Evolutionary conservation across 2,797 vertebrate genomes (phyloP).

Genomic region (Iguana delicatissima): DNA sequence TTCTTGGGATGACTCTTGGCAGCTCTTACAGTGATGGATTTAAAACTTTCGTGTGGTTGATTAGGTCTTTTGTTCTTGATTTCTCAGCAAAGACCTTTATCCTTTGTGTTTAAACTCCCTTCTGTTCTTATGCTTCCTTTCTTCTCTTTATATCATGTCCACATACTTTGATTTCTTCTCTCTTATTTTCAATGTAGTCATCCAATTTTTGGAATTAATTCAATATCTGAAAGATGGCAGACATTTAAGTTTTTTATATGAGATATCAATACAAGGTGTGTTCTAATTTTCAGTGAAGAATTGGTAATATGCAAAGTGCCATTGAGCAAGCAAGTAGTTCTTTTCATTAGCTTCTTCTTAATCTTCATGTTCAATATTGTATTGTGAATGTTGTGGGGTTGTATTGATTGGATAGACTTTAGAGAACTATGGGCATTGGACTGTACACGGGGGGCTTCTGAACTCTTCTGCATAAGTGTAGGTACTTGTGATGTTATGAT

Average conservation of each 20-base stretch:
- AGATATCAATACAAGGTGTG: slow-evolving; percentile 25
- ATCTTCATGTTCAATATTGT: slow-evolving; percentile 23
- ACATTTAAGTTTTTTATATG: slow-evolving; percentile 16
- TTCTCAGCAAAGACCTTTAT: slow-evolving; percentile 48
- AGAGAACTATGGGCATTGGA: not conserved
- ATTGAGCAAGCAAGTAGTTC: not conserved
- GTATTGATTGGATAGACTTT: not conserved
- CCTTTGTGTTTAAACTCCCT: slow-evolving; percentile 53
- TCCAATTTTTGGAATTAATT: slow-evolving; percentile 2
- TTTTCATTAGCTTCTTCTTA: slow-evolving; percentile 25
- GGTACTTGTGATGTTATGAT: not conserved
- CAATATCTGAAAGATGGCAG: slow-evolving; percentile 37
- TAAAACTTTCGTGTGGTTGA: slow-evolving; percentile 47
- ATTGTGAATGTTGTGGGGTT: not conserved
- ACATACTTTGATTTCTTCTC: not conserved
- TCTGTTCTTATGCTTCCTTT: slow-evolving; percentile 28
- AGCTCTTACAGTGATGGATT: slow-evolving; percentile 51
- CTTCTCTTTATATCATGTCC: slow-evolving; percentile 46
- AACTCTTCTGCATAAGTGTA: not conserved
- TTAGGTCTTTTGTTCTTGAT: slow-evolving; percentile 45
- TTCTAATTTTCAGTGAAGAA: slow-evolving; percentile 52
- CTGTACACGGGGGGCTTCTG: not conserved
- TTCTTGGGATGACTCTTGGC: slow-evolving; percentile 55
- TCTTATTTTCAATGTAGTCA: slow-evolving; percentile 17
- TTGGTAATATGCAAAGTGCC: slow-evolving; percentile 48